These are phyloP conservation scores for Latrodectus elegans DNA, from an alignment of 2,888 invertebrate genomes.

Conservation along the genomic window DNA sequence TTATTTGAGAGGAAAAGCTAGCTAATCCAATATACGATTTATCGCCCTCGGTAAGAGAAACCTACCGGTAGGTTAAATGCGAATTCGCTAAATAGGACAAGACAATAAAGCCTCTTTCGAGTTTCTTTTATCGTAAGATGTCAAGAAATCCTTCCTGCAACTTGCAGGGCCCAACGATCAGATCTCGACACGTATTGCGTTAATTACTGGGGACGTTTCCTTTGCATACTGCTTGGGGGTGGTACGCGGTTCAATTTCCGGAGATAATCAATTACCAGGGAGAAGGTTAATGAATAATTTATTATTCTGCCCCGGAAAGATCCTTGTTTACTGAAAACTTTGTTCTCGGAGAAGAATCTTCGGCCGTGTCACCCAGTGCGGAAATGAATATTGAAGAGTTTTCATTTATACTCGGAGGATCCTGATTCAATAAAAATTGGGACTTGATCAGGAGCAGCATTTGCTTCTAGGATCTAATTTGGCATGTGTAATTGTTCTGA, in stretches of 20 bases:
- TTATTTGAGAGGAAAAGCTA: background rate
- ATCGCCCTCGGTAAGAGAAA: constrained; percentile 9
- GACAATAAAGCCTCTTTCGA: constrained; percentile 37
- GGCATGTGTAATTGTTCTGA: constrained; percentile 5
- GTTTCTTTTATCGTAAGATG: constrained; percentile 45
- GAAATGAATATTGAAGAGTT: constrained; percentile 61
- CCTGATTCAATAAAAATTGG: constrained; percentile 52
- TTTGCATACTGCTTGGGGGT: constrained; percentile 46
- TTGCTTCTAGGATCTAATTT: background rate
- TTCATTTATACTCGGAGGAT: constrained; percentile 44
- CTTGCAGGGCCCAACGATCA: constrained; percentile 36
- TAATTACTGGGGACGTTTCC: constrained; percentile 60
- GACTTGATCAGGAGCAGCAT: background rate
- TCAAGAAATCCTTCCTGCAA: constrained; percentile 53
- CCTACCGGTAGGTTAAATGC: constrained; percentile 32
- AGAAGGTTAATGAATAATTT: constrained; percentile 66
- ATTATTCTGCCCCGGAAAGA: constrained; percentile 62
- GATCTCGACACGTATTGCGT: constrained; percentile 62
- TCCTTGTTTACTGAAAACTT: constrained; percentile 65
- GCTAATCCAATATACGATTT: constrained; percentile 25
- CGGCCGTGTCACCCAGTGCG: constrained; percentile 47
- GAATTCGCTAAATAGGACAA: constrained; percentile 34
- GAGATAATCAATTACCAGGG: constrained; percentile 59
- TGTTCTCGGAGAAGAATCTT: constrained; percentile 54
- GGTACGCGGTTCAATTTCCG: constrained; percentile 54